These are phyloP conservation scores for Lates calcarifer DNA, from an alignment of 2,113 vertebrate species.

Conservation along the genomic window DNA sequence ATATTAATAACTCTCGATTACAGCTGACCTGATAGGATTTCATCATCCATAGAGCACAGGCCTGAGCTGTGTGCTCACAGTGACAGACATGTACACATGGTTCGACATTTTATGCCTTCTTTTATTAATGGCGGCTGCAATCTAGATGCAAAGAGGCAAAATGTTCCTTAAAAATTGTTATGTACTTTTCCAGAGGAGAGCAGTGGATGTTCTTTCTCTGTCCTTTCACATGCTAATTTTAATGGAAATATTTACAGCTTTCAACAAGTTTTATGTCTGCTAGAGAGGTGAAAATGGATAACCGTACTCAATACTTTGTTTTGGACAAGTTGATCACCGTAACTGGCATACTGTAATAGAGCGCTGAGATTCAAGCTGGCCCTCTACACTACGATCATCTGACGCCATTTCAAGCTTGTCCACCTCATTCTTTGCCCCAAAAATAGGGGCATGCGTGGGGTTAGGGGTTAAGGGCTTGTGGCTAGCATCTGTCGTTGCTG, in stretches of 20 bases:
- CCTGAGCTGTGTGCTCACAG: constrained; percentile 61
- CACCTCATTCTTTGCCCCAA: constrained; percentile 78
- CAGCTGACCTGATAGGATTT: constrained; percentile 82
- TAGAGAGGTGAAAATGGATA: constrained; percentile 23
- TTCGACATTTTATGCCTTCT: constrained; percentile 62
- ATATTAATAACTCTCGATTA: constrained; percentile 84
- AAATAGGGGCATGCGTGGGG: constrained; percentile 80
- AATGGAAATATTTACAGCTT: constrained; percentile 5
- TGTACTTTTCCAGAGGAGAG: background rate
- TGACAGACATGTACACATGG: constrained; percentile 75
- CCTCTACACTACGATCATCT: constrained; percentile 49
- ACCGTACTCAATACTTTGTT: constrained; percentile 1
- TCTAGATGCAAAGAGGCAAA: constrained; percentile 29
- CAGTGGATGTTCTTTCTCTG: background rate
- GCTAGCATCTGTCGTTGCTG: constrained; percentile 83
- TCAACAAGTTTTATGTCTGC: background rate
- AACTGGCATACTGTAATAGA: constrained; percentile 7
- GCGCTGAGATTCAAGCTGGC: constrained; percentile 13
- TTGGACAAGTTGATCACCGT: background rate
- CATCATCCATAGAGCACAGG: constrained; percentile 74
- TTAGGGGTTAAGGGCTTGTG: constrained; percentile 81
- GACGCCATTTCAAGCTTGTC: constrained; percentile 77
- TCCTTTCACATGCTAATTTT: constrained; percentile 9
- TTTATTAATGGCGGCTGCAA: constrained; percentile 51
- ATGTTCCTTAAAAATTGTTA: background rate